These are phyloP conservation scores for Etheostoma spectabile DNA, from an alignment of 2,113 vertebrate genomes.

Conservation along the genomic window DNA sequence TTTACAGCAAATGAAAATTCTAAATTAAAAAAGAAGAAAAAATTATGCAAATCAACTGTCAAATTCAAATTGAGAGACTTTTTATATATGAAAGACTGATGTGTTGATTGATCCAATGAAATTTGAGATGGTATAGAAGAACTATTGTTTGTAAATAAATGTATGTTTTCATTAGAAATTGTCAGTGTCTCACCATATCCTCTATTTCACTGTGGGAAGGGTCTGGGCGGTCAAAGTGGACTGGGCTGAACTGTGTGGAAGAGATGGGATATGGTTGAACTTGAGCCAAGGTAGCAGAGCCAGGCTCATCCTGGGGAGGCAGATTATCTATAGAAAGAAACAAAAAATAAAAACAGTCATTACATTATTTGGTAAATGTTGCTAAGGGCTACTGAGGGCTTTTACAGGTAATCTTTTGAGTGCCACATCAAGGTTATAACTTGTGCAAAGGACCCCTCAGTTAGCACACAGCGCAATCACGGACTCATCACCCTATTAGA, in stretches of 20 bases:
- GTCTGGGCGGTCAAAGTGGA: slow-evolving; percentile 75
- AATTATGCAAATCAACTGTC: neutral
- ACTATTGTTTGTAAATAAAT: neutral
- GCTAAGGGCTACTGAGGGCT: neutral
- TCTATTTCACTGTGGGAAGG: slow-evolving; percentile 72
- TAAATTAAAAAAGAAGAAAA: neutral
- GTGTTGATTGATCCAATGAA: neutral
- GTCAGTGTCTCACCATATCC: slow-evolving; percentile 50
- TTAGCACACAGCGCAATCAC: slow-evolving; percentile 17
- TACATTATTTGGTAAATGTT: neutral
- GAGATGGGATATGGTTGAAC: slow-evolving; percentile 67
- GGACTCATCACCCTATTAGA: slow-evolving; percentile 34
- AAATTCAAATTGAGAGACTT: neutral
- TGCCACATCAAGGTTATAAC: neutral
- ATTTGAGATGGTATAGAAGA: neutral
- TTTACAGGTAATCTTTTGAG: slow-evolving; percentile 14
- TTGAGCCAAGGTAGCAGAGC: slow-evolving; percentile 70
- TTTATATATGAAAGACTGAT: neutral
- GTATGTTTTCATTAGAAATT: neutral
- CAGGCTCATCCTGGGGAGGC: slow-evolving; percentile 81
- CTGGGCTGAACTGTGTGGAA: slow-evolving; percentile 73
- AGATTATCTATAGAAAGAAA: slow-evolving; percentile 72
- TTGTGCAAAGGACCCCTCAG: neutral
- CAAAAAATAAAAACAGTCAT: slow-evolving; percentile 6
- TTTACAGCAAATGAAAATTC: neutral